These are phyloP conservation scores for Ptiloglossa arizonensis DNA, from an alignment of 1,140 invertebrate species.

Conservation along the genomic window DNA sequence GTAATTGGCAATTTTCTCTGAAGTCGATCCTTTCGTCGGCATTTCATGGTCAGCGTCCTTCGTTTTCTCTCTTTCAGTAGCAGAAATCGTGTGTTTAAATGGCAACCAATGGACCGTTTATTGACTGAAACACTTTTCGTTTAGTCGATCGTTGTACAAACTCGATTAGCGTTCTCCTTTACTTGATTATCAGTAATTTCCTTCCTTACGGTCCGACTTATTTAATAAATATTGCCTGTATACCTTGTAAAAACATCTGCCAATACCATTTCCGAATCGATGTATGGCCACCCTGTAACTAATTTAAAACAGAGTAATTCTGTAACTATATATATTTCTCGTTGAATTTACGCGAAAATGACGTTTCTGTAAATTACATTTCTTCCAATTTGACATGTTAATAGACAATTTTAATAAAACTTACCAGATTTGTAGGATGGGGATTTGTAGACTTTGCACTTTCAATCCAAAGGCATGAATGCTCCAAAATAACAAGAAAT, in stretches of 20 bases:
- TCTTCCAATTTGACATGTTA: no score
- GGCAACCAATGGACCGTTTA: constrained; percentile 64
- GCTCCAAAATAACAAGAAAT: no score
- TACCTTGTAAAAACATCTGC: neutral
- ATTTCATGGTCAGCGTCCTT: constrained; percentile 45
- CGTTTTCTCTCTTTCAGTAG: constrained; percentile 42
- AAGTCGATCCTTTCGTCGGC: constrained; percentile 57
- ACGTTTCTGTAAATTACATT: no score
- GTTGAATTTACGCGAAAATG: no score
- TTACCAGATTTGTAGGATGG: no score
- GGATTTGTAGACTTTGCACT: no score
- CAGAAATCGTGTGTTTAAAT: constrained; percentile 64
- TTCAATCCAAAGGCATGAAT: no score
- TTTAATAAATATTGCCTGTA: constrained; percentile 10
- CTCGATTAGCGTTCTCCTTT: constrained; percentile 57
- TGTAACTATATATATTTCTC: no score
- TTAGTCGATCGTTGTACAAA: constrained; percentile 50
- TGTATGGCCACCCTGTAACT: neutral
- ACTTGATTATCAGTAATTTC: constrained; percentile 50
- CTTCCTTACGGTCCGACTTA: neutral
- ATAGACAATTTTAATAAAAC: no score
- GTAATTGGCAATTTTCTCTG: constrained; percentile 63
- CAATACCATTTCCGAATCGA: neutral
- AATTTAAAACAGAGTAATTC: neutral
- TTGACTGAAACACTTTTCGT: constrained; percentile 61